phyloP scores from a whole-genome alignment of 2,113 vertebrate genomes.

The Dicaeum eximium region DNA sequence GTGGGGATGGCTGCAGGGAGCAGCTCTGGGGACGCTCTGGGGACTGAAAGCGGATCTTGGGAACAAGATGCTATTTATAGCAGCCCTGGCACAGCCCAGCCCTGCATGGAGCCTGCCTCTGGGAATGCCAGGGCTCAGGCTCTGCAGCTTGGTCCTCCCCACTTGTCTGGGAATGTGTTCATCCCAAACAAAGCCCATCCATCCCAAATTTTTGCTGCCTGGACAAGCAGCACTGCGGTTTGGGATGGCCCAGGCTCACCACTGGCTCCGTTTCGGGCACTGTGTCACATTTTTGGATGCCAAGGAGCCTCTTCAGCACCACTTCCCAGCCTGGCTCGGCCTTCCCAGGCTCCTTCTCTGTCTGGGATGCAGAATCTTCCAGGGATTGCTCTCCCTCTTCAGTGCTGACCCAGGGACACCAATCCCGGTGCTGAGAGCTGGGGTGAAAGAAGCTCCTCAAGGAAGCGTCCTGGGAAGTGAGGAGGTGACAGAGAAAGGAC shows the following conservation, averaged over 20 bases:
- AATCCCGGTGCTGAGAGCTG: slow-evolving; percentile 89
- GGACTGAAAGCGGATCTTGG: not conserved
- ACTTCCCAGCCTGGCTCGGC: slow-evolving; percentile 82
- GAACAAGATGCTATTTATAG: not conserved
- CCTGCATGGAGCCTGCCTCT: not conserved
- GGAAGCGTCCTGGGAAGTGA: slow-evolving; percentile 72
- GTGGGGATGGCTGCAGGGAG: not conserved
- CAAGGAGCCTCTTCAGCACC: slow-evolving; percentile 78
- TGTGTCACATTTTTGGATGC: slow-evolving; percentile 68
- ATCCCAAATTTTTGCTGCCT: not conserved
- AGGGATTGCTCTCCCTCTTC: slow-evolving; percentile 46
- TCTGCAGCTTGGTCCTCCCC: not conserved
- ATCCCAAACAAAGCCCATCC: not conserved
- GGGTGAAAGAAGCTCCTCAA: slow-evolving; percentile 84
- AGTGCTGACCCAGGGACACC: slow-evolving; percentile 90
- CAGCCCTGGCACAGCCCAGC: not conserved
- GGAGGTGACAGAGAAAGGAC: not conserved
- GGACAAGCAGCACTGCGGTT: fast-evolving
- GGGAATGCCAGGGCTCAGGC: not conserved
- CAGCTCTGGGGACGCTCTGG: not conserved
- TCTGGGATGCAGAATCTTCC: not conserved
- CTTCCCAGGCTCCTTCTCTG: not conserved
- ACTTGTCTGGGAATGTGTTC: too few species aligned
- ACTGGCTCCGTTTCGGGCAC: slow-evolving; percentile 39
- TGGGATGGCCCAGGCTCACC: slow-evolving; percentile 52